A percentile compares a stretch with the other conserved stretches of the same genome.
These are phyloP conservation scores for Phymorhynchus buccinoides DNA, from an alignment of 1,140 invertebrate species.

Conservation along the genomic window DNA sequence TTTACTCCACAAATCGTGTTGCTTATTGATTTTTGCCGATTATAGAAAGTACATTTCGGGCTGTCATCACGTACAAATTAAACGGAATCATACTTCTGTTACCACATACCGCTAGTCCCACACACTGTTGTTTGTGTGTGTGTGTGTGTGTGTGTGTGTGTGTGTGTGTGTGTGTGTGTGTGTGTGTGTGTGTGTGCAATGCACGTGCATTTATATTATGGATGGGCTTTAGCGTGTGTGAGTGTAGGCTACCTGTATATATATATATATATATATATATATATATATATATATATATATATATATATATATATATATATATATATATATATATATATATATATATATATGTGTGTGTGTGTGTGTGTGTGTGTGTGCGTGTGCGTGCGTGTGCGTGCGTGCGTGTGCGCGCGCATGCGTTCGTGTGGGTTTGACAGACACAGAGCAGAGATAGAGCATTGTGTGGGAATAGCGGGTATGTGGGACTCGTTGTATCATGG, in stretches of 20 bases:
- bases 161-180: slow-evolving; percentile 20
- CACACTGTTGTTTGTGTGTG: too few relatives aligned
- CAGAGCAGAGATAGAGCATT: too few relatives aligned
- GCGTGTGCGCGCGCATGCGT: background rate
- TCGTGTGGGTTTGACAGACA: slow-evolving; percentile 18
- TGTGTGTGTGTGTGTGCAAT: slow-evolving; percentile 5
- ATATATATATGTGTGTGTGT: background rate
- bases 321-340: slow-evolving; percentile 23
- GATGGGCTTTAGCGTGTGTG: background rate
- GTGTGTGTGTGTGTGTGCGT: background rate
- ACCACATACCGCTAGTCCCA: too few relatives aligned
- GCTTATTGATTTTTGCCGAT: too few relatives aligned
- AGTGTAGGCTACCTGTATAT: background rate
- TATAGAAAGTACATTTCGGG: too few relatives aligned
- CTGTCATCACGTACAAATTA: too few relatives aligned
- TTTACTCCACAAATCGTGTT: too few relatives aligned
- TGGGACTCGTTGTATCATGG: too few relatives aligned
- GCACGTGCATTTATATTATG: background rate
- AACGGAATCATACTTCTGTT: too few relatives aligned
- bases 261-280: slow-evolving; percentile 1
- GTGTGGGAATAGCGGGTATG: too few relatives aligned
- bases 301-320: slow-evolving; percentile 29
- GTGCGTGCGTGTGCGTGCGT: background rate
- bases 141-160: background rate
- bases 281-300: slow-evolving; percentile 13